Conservation (phyloP, 2,113 vertebrate species). For the Triplophysa tibetana region DNA sequence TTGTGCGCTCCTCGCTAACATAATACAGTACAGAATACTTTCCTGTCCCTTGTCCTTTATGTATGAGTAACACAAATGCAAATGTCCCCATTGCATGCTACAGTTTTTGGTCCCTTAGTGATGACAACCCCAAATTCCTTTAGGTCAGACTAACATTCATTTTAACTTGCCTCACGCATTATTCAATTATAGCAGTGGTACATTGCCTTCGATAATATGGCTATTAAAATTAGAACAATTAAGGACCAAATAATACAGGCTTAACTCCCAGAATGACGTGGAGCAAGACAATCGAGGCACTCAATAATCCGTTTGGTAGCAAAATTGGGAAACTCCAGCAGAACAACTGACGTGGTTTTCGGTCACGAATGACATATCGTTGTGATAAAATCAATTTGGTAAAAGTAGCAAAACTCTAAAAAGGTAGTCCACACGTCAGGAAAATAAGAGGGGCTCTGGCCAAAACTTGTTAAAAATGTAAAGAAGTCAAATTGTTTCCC, state of each 20-base stretch:
- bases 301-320: neutral
- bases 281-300: neutral
- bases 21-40: neutral
- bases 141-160: conserved; percentile 16
- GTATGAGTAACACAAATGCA: neutral
- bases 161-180: neutral
- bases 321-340: neutral
- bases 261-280: neutral
- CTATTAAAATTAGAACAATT: neutral
- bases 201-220: neutral
- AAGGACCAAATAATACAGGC: neutral
- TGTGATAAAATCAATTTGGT: neutral
- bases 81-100: conserved; percentile 19
- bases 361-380: too few relatives aligned
- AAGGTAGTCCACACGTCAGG: neutral
- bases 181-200: neutral
- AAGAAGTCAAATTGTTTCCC: neutral
- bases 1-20: neutral
- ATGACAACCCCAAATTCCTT: conserved; percentile 20
- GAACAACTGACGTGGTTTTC: neutral
- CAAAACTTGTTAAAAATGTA: neutral
- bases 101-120: conserved; percentile 26
- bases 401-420: neutral
- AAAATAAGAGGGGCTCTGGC: neutral
- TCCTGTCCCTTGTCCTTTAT: neutral